Conservation (phyloP, 2,888 invertebrate species). For the Thereva nobilitata region DNA sequence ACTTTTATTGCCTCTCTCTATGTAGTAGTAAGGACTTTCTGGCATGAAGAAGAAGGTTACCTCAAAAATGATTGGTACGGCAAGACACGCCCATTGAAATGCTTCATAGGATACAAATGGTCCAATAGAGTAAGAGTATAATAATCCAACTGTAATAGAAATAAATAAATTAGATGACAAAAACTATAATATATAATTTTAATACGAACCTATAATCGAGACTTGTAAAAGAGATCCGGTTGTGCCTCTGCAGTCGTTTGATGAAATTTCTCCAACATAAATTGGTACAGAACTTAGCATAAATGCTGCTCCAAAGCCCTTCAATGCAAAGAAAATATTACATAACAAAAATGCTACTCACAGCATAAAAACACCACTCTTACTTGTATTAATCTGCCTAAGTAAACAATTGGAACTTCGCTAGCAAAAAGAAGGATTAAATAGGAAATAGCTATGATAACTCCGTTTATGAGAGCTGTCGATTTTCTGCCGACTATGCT, state of each 20-base stretch:
- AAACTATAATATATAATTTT: neutral
- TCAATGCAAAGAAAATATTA: neutral
- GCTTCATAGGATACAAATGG: slow-evolving; percentile 70
- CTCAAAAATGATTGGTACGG: slow-evolving; percentile 66
- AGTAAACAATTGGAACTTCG: slow-evolving; percentile 64
- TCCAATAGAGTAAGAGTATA: slow-evolving; percentile 72
- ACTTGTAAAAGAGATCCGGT: slow-evolving; percentile 80
- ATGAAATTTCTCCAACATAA: slow-evolving; percentile 85
- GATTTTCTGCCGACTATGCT: slow-evolving; percentile 72
- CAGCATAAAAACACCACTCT: neutral
- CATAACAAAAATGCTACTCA: neutral
- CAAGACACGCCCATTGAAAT: slow-evolving; percentile 68
- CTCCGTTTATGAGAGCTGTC: slow-evolving; percentile 66
- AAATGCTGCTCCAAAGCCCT: slow-evolving; percentile 69
- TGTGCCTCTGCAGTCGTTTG: slow-evolving; percentile 78
- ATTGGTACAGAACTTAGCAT: slow-evolving; percentile 76
- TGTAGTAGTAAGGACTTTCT: slow-evolving; percentile 76
- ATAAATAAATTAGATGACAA: neutral
- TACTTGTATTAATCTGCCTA: slow-evolving; percentile 55
- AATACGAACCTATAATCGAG: slow-evolving; percentile 64
- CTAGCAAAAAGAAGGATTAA: slow-evolving; percentile 66
- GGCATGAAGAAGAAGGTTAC: slow-evolving; percentile 72
- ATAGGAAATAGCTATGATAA: slow-evolving; percentile 74
- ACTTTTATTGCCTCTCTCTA: slow-evolving; percentile 61
- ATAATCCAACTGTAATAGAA: slow-evolving; percentile 63